Conservation (phyloP, 2,113 vertebrate species). For the Sprattus sprattus region DNA sequence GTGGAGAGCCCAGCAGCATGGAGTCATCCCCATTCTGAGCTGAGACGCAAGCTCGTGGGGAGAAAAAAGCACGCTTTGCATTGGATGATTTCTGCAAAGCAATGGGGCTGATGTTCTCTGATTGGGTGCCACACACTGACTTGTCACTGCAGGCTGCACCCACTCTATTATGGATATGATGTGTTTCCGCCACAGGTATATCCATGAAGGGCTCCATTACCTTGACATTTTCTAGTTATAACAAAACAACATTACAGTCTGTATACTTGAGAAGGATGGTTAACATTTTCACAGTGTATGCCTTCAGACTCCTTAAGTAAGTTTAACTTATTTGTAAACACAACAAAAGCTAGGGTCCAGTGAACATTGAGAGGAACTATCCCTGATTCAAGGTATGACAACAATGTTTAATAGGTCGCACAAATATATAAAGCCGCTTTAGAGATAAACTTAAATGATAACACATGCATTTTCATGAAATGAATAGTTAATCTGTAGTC, state of each 20-base stretch:
- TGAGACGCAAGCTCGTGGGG: neutral
- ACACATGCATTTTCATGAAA: too few relatives aligned
- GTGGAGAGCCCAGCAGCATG: slow-evolving; percentile 56
- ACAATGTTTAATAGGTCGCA: too few relatives aligned
- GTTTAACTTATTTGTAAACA: neutral
- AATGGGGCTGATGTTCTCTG: neutral
- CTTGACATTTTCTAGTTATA: neutral
- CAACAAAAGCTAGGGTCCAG: neutral
- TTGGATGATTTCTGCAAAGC: neutral
- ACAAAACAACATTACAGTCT: neutral
- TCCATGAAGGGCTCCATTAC: neutral
- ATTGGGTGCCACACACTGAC: neutral
- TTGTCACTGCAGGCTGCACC: neutral
- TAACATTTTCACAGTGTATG: neutral
- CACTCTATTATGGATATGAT: neutral
- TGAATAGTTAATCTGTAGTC: neutral
- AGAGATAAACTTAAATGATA: too few relatives aligned
- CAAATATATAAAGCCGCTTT: too few relatives aligned
- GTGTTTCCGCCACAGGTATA: neutral
- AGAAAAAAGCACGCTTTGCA: neutral
- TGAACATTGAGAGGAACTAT: neutral
- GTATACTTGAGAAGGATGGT: neutral
- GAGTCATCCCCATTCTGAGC: slow-evolving; percentile 51
- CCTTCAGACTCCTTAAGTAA: neutral
- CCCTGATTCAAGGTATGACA: too few relatives aligned